These are phyloP conservation scores for Poeciliopsis occidentalis DNA, from an alignment of 2,113 vertebrate species.

Conservation along the genomic window DNA sequence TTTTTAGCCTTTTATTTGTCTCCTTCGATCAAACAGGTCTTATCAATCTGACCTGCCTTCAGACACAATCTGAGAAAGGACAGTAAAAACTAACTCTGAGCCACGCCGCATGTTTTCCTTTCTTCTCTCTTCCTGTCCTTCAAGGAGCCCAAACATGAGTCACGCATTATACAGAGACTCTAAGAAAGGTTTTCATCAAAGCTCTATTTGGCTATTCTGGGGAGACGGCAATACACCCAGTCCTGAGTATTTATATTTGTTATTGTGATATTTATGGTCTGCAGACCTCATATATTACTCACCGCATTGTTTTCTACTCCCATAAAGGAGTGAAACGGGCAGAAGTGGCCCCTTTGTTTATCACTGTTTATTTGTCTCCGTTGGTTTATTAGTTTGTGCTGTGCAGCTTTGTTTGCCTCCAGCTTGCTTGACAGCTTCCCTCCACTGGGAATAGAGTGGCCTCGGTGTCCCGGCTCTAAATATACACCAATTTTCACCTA, in stretches of 20 bases:
- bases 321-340: conserved; percentile 62
- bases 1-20: background rate
- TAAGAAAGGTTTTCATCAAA: conserved; percentile 66
- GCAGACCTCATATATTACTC: conserved; percentile 67
- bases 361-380: conserved; percentile 75
- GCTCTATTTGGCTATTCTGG: conserved; percentile 60
- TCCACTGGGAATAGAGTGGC: conserved; percentile 73
- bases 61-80: conserved; percentile 29
- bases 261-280: conserved; percentile 69
- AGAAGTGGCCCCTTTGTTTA: conserved; percentile 70
- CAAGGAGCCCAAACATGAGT: conserved; percentile 50
- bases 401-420: conserved; percentile 75
- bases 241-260: conserved; percentile 62
- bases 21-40: conserved; percentile 11
- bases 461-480: conserved; percentile 72
- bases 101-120: conserved; percentile 26
- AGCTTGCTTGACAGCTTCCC: conserved; percentile 77
- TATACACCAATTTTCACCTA: conserved; percentile 74
- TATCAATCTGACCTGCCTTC: conserved; percentile 33
- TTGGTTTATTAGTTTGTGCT: conserved; percentile 76
- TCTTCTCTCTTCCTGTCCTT: conserved; percentile 2
- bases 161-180: conserved; percentile 50
- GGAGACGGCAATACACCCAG: conserved; percentile 57
- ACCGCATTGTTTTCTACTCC: conserved; percentile 64
- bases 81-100: conserved; percentile 44